Evolutionary conservation across 2,888 invertebrate species (phyloP).

Genomic region (Oxycera nigricornis): DNA sequence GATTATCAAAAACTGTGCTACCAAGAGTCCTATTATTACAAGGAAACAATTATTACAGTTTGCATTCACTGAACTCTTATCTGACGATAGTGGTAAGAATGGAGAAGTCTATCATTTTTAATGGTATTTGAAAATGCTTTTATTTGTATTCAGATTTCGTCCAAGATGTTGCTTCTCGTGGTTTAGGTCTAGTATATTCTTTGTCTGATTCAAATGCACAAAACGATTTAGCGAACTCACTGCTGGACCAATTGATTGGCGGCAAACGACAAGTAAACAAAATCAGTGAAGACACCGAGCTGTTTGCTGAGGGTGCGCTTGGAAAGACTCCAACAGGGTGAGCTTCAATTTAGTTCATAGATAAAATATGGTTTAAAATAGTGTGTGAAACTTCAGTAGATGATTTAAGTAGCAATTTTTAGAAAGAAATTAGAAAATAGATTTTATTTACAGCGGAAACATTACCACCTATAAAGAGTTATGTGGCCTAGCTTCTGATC

Average conservation of each 20-base stretch:
- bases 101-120: background rate
- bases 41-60: slow-evolving; percentile 76
- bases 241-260: slow-evolving; percentile 83
- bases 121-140: background rate
- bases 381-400: too few species aligned
- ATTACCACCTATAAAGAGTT: slow-evolving; percentile 94
- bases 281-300: slow-evolving; percentile 81
- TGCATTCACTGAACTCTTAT: slow-evolving; percentile 85
- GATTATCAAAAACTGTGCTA: slow-evolving; percentile 80
- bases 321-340: slow-evolving; percentile 89
- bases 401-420: background rate
- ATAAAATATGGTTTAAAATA: background rate
- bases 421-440: background rate
- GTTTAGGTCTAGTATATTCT: slow-evolving; percentile 86
- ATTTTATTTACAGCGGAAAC: slow-evolving; percentile 69
- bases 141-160: slow-evolving; percentile 74
- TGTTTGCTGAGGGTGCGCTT: slow-evolving; percentile 87
- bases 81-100: slow-evolving; percentile 84
- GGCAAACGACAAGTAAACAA: slow-evolving; percentile 77
- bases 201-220: slow-evolving; percentile 76
- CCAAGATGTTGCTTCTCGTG: slow-evolving; percentile 92
- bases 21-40: slow-evolving; percentile 71
- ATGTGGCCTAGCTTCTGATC: slow-evolving; percentile 89
- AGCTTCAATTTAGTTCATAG: slow-evolving; percentile 44
- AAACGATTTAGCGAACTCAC: slow-evolving; percentile 74